Percentiles rank a stretch among this genome's conserved stretches.
phyloP scores from a whole-genome alignment of 2,888 invertebrate species.

The Harpalus rufipes region DNA sequence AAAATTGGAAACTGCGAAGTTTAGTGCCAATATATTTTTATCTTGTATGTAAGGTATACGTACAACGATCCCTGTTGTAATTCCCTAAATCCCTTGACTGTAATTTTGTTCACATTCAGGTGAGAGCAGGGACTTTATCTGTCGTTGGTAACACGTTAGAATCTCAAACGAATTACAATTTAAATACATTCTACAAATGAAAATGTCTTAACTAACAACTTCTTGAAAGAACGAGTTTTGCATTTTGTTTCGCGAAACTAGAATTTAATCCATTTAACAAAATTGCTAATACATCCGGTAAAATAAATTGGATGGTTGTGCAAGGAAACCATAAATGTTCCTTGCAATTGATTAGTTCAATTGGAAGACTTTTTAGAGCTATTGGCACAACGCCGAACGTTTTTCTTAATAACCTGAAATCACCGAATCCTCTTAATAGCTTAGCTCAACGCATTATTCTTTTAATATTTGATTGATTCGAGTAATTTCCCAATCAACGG shows the following conservation, averaged over 20 bases:
- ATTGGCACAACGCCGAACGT: constrained; percentile 27
- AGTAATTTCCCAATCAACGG: constrained; percentile 17
- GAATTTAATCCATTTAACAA: not conserved
- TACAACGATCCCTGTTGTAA: constrained; percentile 14
- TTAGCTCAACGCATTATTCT: constrained; percentile 42
- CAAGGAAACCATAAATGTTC: constrained; percentile 12
- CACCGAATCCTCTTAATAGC: constrained; percentile 9
- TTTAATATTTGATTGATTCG: constrained; percentile 26
- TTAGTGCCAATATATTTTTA: too few species aligned
- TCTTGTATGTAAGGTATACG: too few species aligned
- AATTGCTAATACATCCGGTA: not conserved
- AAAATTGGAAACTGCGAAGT: too few species aligned
- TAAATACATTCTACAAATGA: not conserved
- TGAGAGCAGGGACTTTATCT: constrained; percentile 13
- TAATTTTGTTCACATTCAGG: constrained; percentile 14
- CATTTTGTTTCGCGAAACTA: not conserved
- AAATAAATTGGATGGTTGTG: not conserved
- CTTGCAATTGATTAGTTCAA: constrained; percentile 23
- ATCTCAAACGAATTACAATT: not conserved
- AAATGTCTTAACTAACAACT: too few species aligned
- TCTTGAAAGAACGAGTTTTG: too few species aligned
- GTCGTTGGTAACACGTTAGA: constrained; percentile 2
- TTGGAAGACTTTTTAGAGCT: constrained; percentile 21
- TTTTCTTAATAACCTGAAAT: constrained; percentile 23
- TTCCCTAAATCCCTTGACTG: constrained; percentile 15